Evolutionary conservation across 2,113 vertebrate genomes (phyloP).

Genomic region (Brachypodius melanocephalos): DNA sequence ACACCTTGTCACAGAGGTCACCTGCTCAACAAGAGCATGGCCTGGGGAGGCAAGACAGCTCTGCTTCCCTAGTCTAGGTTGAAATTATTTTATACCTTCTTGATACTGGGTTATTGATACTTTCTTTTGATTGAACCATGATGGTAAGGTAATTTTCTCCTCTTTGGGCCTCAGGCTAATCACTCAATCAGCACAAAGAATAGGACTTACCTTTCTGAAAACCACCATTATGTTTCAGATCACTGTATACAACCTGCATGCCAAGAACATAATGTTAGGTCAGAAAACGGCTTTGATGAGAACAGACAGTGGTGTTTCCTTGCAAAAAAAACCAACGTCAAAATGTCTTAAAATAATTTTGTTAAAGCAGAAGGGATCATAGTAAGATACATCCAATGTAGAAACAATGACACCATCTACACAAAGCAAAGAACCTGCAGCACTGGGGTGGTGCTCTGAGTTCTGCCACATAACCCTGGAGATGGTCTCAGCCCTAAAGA

Average conservation of each 20-base stretch:
- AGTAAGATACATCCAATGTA: background rate
- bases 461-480: background rate
- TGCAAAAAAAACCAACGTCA: background rate
- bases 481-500: background rate
- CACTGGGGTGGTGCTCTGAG: background rate
- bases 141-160: background rate
- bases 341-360: background rate
- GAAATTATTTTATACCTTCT: background rate
- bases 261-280: background rate
- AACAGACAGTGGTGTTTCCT: background rate
- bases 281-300: background rate
- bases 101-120: background rate
- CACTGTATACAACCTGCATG: constrained; percentile 29
- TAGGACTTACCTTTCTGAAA: constrained; percentile 63
- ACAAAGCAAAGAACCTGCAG: background rate
- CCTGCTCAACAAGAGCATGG: background rate
- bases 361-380: background rate
- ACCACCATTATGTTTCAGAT: constrained; percentile 61
- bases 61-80: background rate
- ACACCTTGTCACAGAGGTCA: constrained; percentile 43
- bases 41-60: background rate
- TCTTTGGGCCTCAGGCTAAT: background rate
- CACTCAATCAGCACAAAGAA: background rate
- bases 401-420: background rate
- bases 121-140: background rate